Evolutionary conservation across 1,140 invertebrate genomes (phyloP), one percentile per base, ranked within the genome.

Genomic region (Araneus ventricosus): DNA sequence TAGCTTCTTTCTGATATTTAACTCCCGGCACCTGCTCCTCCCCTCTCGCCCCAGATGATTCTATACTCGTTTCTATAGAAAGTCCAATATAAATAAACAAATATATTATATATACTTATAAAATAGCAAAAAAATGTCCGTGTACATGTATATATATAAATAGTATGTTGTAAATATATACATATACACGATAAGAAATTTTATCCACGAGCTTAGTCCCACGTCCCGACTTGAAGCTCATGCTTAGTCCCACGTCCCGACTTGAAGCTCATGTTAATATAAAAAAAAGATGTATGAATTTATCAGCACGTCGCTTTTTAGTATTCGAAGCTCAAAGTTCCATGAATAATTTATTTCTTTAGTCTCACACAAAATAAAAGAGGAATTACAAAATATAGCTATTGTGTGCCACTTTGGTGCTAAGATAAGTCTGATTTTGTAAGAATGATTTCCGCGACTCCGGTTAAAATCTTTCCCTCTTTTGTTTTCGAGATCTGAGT

Each of bases 91-190:
- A 92, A 85, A 92, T 79, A 86, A 59, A 90, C 79, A 79, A 86
- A 93, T 88, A 87, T 88, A 93, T 88, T 90, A 90, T 90, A 90
- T 90, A 90, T 90, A 79, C 70, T 79, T 90, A 90, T 90, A 90
- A 80, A 70, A 75, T 61, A 86, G 59, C 87, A 90, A 63, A 75
- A 89, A 79, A 52, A 70, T 52, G 70, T 75, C 59, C 91, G 91
- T 93, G 91, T 88, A 88, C 91, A 93, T 88, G 91, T 93, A 93
- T 93, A 93, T 93, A 93, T 93, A 67, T 79, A 88, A 79, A 93
- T 84, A 92, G 61, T 87, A 88, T 30, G 80, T 92, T 86, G 52
- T 86, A 61, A 70, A 93, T 93, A 93, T 93, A 93, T 87, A 93
- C 84, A 75, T 93, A 85, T 79, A 88, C 84, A 87, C 90, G 90